A percentile compares a stretch with the other conserved stretches of the same genome.
Evolutionary conservation across 2,888 invertebrate species (phyloP).

Genomic region (Calameuta idolon): DNA sequence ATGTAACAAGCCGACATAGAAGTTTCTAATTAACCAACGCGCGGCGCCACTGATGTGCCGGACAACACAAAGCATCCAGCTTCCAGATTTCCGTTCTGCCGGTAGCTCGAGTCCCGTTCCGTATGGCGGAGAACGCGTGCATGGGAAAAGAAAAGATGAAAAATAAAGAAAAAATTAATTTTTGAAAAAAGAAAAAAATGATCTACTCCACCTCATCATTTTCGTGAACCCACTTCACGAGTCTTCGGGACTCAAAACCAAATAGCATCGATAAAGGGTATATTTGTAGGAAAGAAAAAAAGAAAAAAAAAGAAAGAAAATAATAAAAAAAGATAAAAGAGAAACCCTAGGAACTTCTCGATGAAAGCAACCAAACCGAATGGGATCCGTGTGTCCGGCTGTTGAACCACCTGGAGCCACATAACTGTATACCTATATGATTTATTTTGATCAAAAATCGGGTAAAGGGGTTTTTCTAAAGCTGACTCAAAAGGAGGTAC

Average conservation of each 20-base stretch:
- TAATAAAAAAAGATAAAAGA: not conserved
- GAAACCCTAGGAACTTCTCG: not conserved
- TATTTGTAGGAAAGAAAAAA: not conserved
- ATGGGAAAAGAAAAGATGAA: not conserved
- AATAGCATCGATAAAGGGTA: not conserved
- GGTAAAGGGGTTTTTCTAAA: slow-evolving; percentile 59
- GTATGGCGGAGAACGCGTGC: not conserved
- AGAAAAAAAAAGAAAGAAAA: not conserved
- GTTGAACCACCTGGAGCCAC: slow-evolving; percentile 47
- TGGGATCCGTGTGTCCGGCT: slow-evolving; percentile 16
- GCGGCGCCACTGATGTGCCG: slow-evolving; percentile 40
- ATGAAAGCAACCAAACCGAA: not conserved
- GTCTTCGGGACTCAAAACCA: not conserved
- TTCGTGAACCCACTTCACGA: not conserved
- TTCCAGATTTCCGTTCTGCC: slow-evolving; percentile 48
- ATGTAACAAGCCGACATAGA: slow-evolving; percentile 59
- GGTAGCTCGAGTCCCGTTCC: slow-evolving; percentile 21
- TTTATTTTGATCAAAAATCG: slow-evolving; percentile 64
- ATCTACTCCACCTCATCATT: not conserved
- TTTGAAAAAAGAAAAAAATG: too few relatives aligned
- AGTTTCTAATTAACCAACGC: slow-evolving; percentile 65
- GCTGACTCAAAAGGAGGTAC: slow-evolving; percentile 50
- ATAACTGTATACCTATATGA: slow-evolving; percentile 60
- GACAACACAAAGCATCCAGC: slow-evolving; percentile 52
- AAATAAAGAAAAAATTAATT: not conserved